Conservation (phyloP, 1,140 invertebrate species). For the Pseudomyrmex pallidus region DNA sequence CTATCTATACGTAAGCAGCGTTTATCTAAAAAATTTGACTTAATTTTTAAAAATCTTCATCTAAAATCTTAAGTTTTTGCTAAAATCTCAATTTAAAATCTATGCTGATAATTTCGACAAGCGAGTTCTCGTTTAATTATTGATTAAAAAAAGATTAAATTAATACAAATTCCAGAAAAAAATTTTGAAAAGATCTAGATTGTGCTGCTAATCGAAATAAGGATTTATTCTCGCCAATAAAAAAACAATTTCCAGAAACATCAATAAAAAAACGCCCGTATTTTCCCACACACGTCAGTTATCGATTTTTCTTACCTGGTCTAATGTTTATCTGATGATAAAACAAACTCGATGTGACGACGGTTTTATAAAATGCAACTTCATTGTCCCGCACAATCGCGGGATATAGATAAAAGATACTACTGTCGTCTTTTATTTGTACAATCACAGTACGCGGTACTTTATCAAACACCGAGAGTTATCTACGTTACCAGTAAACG, state of each 20-base stretch:
- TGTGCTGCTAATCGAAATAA: too few relatives aligned
- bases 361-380: background rate
- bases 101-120: background rate
- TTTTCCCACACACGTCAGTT: background rate
- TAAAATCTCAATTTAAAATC: conserved; percentile 9
- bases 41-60: too few relatives aligned
- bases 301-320: too few relatives aligned
- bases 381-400: background rate
- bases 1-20: background rate
- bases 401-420: background rate
- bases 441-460: background rate
- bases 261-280: background rate
- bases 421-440: conserved; percentile 10
- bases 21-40: too few relatives aligned
- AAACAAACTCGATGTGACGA: conserved; percentile 2
- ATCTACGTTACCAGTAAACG: background rate
- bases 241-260: too few relatives aligned
- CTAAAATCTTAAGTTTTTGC: background rate
- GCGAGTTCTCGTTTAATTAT: background rate
- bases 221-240: too few relatives aligned
- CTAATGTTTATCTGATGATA: background rate
- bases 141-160: background rate
- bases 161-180: background rate
- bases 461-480: conserved; percentile 8
- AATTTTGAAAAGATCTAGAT: too few relatives aligned